phyloP scores from a whole-genome alignment of 2,888 invertebrate species.

The Dysmachus trigonus region DNA sequence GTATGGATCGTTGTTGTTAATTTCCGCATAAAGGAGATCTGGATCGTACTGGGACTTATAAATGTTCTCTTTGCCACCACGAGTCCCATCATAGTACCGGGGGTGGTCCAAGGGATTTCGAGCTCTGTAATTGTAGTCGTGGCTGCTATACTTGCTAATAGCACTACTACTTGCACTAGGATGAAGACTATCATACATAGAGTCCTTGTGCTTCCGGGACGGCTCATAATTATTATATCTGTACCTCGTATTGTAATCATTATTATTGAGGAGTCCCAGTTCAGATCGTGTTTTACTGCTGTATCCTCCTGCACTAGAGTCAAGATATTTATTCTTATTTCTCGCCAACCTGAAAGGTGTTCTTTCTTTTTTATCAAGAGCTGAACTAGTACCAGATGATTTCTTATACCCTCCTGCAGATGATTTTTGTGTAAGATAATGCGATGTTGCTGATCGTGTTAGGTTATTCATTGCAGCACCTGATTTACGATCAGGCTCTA shows the following conservation, averaged over 20 bases:
- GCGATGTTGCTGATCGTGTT: conserved; percentile 77
- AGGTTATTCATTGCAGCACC: conserved; percentile 61
- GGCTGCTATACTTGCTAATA: conserved; percentile 52
- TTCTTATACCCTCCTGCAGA: conserved; percentile 61
- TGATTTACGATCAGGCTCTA: conserved; percentile 69
- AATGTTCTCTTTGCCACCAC: conserved; percentile 54
- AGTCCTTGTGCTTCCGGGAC: conserved; percentile 55
- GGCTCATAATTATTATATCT: conserved; percentile 38
- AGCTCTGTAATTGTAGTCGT: conserved; percentile 53
- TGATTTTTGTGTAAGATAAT: conserved; percentile 75
- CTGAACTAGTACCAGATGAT: conserved; percentile 70
- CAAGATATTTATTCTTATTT: conserved; percentile 59
- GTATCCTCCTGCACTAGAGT: conserved; percentile 55
- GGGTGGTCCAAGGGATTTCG: conserved; percentile 53
- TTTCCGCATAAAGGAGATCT: conserved; percentile 54
- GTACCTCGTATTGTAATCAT: conserved; percentile 55
- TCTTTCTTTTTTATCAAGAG: conserved; percentile 64
- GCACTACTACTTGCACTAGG: conserved; percentile 52
- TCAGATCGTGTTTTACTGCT: conserved; percentile 53
- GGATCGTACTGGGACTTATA: conserved; percentile 57
- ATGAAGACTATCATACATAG: conserved; percentile 57
- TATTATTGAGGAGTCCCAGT: conserved; percentile 56
- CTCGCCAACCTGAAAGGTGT: conserved; percentile 60
- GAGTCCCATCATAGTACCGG: conserved; percentile 54
- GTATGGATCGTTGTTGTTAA: conserved; percentile 53